Evolutionary conservation across 2,797 vertebrate genomes (phyloP), one percentile per base, ranked within the genome.

Genomic region (Necrosyrtes monachus): DNA sequence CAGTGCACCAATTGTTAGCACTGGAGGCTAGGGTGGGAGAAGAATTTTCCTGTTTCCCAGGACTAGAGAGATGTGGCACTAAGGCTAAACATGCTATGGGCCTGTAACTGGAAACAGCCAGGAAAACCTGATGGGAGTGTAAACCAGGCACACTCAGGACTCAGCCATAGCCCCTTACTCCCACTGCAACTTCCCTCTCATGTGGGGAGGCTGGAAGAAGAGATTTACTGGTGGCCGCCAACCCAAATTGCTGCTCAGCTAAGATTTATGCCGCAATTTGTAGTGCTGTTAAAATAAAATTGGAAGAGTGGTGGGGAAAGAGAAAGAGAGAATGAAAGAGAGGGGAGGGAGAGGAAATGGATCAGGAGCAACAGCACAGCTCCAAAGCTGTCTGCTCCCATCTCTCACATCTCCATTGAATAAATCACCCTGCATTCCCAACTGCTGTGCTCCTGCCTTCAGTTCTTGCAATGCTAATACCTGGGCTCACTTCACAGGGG

Each of bases 231-330:
- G 74, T 57, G 39, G 30, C 64, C 18, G 11, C 41, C 80, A 85
- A 53, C 46, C 43, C 2, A 4, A 85, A 92, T 9, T 75, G 85
- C 92, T 90, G 85, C 74, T 88, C 76, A n/a, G 79, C 70, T 37
- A 15, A 91, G 88, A 95, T 94, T 91, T 90, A 96, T 81, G 72
- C 84, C 88, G 86, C 88, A 86, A 88, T 95, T 83, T 94, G 59
- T 57, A 85, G 37, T 33, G 63, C 78, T 72, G 43, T 82, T 94
- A 77, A 94, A 94, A 95, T 50, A 88, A 90, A 96, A 93, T 39
- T 57, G 72, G 46, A 72, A 68, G 72, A 67, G 56, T 6, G n/a
- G 82, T 56, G n/a, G 30, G 35, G 70, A 45, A 88, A 90, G 48
- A 85, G 53, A 83, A 65, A 79, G 41, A 77, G 17, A 60, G 30